Conservation (phyloP, 2,797 vertebrate genomes). For the Leuciscus waleckii region DNA sequence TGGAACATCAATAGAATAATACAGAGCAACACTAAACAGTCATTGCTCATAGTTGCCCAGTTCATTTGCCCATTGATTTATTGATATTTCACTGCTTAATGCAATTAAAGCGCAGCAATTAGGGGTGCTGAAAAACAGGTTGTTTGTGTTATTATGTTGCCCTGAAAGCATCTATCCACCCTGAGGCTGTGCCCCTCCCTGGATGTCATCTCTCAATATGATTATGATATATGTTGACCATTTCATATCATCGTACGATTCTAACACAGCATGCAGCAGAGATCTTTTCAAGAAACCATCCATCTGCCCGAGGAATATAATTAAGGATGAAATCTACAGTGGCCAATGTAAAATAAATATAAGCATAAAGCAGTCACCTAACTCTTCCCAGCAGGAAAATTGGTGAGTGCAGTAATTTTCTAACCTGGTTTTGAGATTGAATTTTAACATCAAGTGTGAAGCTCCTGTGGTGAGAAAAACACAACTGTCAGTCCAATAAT, state of each 20-base stretch:
- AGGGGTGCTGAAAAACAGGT: constrained; percentile 73
- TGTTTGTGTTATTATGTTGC: constrained; percentile 62
- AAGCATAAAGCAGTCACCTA: constrained; percentile 14
- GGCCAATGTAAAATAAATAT: constrained; percentile 27
- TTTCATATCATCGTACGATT: constrained; percentile 50
- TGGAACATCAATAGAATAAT: constrained; percentile 79
- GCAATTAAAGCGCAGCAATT: constrained; percentile 76
- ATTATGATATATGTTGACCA: constrained; percentile 57
- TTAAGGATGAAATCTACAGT: constrained; percentile 20
- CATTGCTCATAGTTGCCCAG: constrained; percentile 74
- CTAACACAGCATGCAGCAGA: constrained; percentile 40
- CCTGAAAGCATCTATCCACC: constrained; percentile 55
- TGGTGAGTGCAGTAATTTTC: constrained; percentile 48
- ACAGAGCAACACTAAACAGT: constrained; percentile 66
- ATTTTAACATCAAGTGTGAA: constrained; percentile 33
- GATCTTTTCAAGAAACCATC: constrained; percentile 43
- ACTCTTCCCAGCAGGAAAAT: constrained; percentile 19
- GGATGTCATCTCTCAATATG: constrained; percentile 45
- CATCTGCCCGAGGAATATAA: constrained; percentile 5
- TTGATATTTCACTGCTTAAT: constrained; percentile 76
- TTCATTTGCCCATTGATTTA: constrained; percentile 83
- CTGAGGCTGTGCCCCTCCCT: constrained; percentile 40
- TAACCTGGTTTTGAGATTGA: constrained; percentile 50
- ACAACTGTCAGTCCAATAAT: constrained; percentile 46
- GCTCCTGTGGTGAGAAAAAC: constrained; percentile 56